Evolutionary conservation across 2,888 invertebrate genomes (phyloP).

Genomic region (Sinelater perroti): DNA sequence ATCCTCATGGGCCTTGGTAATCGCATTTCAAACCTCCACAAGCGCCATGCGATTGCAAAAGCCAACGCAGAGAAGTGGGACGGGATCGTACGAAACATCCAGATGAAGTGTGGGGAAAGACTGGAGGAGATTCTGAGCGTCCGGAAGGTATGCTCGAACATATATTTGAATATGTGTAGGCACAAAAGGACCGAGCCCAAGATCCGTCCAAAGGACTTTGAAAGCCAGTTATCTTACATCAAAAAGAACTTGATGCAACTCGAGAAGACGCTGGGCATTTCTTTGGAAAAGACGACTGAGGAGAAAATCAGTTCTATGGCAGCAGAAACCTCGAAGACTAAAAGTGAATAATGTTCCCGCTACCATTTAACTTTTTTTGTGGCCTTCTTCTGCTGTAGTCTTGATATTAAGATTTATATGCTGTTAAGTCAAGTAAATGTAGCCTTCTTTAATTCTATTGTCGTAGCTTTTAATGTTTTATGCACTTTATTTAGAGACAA

Average conservation of each 20-base stretch:
- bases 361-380: not conserved
- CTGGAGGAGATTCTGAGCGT: slow-evolving; percentile 7
- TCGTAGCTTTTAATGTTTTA: too few species aligned
- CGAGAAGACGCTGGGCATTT: slow-evolving; percentile 5
- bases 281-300: not conserved
- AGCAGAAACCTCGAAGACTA: slow-evolving; percentile 1
- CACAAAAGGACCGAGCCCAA: slow-evolving; percentile 4
- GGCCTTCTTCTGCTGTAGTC: not conserved
- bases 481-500: too few species aligned
- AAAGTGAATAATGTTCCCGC: not conserved
- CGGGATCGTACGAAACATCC: slow-evolving; percentile 17
- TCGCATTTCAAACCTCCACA: slow-evolving; percentile 8
- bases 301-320: slow-evolving; percentile 5
- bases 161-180: slow-evolving; percentile 25
- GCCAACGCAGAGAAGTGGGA: slow-evolving; percentile 17
- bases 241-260: slow-evolving; percentile 9
- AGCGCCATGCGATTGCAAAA: slow-evolving; percentile 10
- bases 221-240: slow-evolving; percentile 23
- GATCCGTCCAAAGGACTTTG: slow-evolving; percentile 18
- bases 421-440: too few species aligned
- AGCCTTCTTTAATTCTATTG: too few species aligned
- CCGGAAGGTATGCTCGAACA: slow-evolving; percentile 8
- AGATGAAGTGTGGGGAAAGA: slow-evolving; percentile 5
- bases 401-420: too few species aligned
- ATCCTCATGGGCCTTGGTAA: slow-evolving; percentile 26